A percentile compares a stretch with the other conserved stretches of the same genome.
Conservation (phyloP, 2,113 vertebrate species). For the Apodemus speciosus region DNA sequence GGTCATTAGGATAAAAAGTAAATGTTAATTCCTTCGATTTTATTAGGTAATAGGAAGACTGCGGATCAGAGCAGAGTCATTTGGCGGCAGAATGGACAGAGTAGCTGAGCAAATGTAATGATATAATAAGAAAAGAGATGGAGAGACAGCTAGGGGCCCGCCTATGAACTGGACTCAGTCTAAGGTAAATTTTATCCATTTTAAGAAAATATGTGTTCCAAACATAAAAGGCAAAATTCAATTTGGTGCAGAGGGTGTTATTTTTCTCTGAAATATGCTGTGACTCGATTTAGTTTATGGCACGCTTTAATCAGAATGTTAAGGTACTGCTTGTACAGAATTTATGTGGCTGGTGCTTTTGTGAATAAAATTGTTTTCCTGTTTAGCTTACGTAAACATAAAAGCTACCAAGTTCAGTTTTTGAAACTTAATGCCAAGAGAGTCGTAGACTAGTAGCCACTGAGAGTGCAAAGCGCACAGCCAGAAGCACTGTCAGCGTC, state of each 20-base stretch:
- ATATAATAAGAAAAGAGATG: conserved; percentile 58
- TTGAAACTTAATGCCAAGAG: conserved; percentile 38
- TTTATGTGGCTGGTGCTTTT: background rate
- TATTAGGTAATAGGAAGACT: conserved; percentile 51
- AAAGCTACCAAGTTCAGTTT: conserved; percentile 37
- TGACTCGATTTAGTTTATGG: conserved; percentile 46
- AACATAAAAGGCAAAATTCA: conserved; percentile 65
- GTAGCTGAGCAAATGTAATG: conserved; percentile 31
- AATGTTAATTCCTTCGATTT: conserved; percentile 54
- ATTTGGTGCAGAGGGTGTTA: conserved; percentile 29
- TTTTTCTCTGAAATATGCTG: conserved; percentile 33
- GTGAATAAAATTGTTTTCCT: conserved; percentile 48
- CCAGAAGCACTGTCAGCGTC: background rate
- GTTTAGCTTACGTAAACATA: conserved; percentile 53
- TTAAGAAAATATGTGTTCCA: conserved; percentile 49
- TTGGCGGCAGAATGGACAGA: conserved; percentile 30
- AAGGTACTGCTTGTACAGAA: conserved; percentile 29
- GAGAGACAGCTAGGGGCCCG: conserved; percentile 31
- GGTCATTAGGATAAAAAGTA: conserved; percentile 37
- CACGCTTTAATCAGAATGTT: conserved; percentile 26
- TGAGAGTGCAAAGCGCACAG: background rate
- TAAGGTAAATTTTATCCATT: conserved; percentile 61
- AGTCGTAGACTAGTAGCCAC: background rate
- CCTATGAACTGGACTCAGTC: conserved; percentile 6
- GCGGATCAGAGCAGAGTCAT: conserved; percentile 41